Percentiles rank a stretch among this genome's conserved stretches.
Evolutionary conservation across 2,888 invertebrate species (phyloP).

Genomic region (Oxyteleia sp.): DNA sequence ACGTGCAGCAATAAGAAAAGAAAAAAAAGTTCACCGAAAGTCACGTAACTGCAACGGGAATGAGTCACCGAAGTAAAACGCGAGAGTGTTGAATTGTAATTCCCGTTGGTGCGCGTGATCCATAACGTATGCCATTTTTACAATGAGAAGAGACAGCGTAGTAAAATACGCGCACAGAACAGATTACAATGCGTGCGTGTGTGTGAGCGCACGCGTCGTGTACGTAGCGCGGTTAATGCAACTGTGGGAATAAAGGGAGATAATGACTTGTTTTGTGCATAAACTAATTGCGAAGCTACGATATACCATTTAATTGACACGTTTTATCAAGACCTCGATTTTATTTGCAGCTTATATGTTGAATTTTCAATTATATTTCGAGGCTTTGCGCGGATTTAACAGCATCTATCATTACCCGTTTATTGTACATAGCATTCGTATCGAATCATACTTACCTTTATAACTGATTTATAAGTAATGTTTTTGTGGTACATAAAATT

Average conservation of each 20-base stretch:
- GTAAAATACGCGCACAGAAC: slow-evolving; percentile 60
- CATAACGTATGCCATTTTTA: slow-evolving; percentile 75
- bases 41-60: slow-evolving; percentile 74
- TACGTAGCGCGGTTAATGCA: slow-evolving; percentile 51
- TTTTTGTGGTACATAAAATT: too few relatives aligned
- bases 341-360: slow-evolving; percentile 27
- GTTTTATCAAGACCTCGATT: slow-evolving; percentile 67
- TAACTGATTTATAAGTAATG: too few relatives aligned
- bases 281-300: slow-evolving; percentile 82
- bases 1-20: slow-evolving; percentile 44
- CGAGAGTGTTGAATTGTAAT: slow-evolving; percentile 71
- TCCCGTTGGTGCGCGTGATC: slow-evolving; percentile 76
- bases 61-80: slow-evolving; percentile 73
- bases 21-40: slow-evolving; percentile 59
- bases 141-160: slow-evolving; percentile 74
- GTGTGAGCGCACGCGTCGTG: slow-evolving; percentile 18
- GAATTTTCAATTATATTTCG: slow-evolving; percentile 22
- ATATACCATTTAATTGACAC: slow-evolving; percentile 79
- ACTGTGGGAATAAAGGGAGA: slow-evolving; percentile 80
- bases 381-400: background rate
- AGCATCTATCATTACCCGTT: too few relatives aligned
- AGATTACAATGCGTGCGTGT: slow-evolving; percentile 74
- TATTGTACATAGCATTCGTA: too few relatives aligned
- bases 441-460: too few relatives aligned
- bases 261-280: slow-evolving; percentile 81